Evolutionary conservation across 92 coral and sea anemone genomes (phyloP).

Genomic region (Meandrina meandrites): DNA sequence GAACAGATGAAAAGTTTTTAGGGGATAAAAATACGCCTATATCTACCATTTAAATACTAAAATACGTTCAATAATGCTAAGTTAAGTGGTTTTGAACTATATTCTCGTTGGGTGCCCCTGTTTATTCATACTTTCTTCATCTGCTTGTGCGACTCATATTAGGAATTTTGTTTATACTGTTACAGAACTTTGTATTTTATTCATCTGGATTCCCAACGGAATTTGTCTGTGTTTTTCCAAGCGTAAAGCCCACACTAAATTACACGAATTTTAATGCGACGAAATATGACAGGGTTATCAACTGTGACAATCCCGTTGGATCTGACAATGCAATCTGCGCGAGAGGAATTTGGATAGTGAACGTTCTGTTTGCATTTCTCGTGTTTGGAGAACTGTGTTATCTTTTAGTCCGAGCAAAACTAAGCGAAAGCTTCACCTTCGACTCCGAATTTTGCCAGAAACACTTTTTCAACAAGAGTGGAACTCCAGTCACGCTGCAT

Average conservation of each 20-base stretch:
- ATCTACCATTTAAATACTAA: too few relatives aligned
- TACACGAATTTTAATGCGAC: too few relatives aligned
- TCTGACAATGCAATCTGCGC: constrained; percentile 29
- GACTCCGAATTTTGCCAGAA: neutral
- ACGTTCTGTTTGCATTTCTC: constrained; percentile 20
- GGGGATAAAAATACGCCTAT: too few relatives aligned
- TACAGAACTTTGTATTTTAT: constrained; percentile 15
- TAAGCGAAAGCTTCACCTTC: neutral
- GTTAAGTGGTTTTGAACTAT: too few relatives aligned
- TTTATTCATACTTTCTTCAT: constrained; percentile 40
- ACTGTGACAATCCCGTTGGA: constrained; percentile 47
- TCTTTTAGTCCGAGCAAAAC: neutral
- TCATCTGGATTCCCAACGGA: neutral
- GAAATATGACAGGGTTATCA: too few relatives aligned
- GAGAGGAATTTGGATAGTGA: constrained; percentile 16
- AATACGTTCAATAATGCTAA: too few relatives aligned
- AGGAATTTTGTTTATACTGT: constrained; percentile 19
- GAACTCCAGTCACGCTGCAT: constrained; percentile 8
- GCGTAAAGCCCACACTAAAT: too few relatives aligned
- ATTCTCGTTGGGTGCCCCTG: too few relatives aligned
- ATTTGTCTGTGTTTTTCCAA: too few relatives aligned
- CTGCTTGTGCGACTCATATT: constrained; percentile 32
- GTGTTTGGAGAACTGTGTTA: constrained; percentile 23
- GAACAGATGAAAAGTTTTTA: too few relatives aligned
- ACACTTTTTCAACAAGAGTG: constrained; percentile 20